Evolutionary conservation across 2,797 vertebrate genomes (phyloP).

Genomic region (Pangasius mekongensis): DNA sequence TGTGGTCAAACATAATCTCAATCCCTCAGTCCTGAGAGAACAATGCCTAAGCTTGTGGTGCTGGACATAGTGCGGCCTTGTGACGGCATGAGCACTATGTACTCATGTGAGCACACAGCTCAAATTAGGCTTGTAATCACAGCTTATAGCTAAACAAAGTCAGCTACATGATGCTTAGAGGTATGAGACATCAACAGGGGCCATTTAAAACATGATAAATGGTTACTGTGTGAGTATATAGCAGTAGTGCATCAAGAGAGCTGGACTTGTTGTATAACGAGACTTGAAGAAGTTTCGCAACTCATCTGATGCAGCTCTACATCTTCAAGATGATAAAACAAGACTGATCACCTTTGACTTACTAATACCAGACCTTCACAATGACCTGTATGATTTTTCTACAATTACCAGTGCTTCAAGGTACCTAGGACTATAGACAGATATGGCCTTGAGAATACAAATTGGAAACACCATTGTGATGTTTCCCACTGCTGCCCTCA

Average conservation of each 20-base stretch:
- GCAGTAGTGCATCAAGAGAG: neutral
- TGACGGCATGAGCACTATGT: slow-evolving; percentile 13
- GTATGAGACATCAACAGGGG: neutral
- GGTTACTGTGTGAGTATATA: neutral
- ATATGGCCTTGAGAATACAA: slow-evolving; percentile 1
- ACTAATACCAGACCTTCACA: neutral
- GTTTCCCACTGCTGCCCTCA: slow-evolving; percentile 35
- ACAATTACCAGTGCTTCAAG: neutral
- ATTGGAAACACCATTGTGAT: neutral
- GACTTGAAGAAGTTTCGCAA: neutral
- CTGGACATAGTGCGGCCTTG: neutral
- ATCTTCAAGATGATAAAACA: neutral
- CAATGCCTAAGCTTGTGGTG: slow-evolving; percentile 53
- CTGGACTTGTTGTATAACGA: neutral
- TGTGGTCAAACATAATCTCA: slow-evolving; percentile 35
- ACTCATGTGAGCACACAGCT: slow-evolving; percentile 15
- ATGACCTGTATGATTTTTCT: neutral
- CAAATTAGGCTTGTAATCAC: slow-evolving; percentile 34
- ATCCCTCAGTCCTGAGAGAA: neutral
- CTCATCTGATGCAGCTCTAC: neutral
- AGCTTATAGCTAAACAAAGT: slow-evolving; percentile 29
- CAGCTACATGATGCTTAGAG: neutral
- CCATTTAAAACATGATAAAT: slow-evolving; percentile 10
- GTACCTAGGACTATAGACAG: neutral
- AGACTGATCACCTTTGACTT: neutral